Evolutionary conservation across 2,888 invertebrate genomes (phyloP).

Genomic region (Dolomedes plantarius): DNA sequence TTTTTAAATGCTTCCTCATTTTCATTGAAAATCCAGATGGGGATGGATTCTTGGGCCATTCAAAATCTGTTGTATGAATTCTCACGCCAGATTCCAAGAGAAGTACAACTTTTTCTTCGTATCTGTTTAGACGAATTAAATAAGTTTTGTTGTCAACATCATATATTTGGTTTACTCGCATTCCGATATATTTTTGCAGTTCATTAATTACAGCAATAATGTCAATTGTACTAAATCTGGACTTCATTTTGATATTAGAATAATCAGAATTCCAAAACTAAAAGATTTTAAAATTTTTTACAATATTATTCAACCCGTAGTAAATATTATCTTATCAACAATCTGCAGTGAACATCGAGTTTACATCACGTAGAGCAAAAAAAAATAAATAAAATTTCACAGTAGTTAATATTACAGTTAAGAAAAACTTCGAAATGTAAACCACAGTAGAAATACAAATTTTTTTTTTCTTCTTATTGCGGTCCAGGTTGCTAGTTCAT

Average conservation of each 20-base stretch:
- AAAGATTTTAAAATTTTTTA: too few relatives aligned
- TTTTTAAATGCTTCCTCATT: constrained; percentile 96
- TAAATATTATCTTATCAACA: too few relatives aligned
- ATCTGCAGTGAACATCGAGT: too few relatives aligned
- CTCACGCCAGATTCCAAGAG: constrained; percentile 95
- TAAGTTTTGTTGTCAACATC: constrained; percentile 98
- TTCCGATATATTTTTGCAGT: constrained; percentile 87
- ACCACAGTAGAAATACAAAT: too few relatives aligned
- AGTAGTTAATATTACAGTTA: too few relatives aligned
- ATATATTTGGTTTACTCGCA: constrained; percentile 97
- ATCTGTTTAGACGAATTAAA: constrained; percentile 84
- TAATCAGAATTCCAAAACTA: too few relatives aligned
- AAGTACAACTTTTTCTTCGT: constrained; percentile 90
- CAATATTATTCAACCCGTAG: too few relatives aligned
- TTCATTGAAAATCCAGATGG: constrained; percentile 99
- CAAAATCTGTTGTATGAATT: constrained; percentile 95
- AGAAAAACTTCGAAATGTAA: too few relatives aligned
- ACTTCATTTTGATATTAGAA: constrained; percentile 88
- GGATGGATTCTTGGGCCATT: constrained; percentile 98
- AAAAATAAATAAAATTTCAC: too few relatives aligned
- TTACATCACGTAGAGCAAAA: too few relatives aligned
- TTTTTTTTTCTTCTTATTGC: too few relatives aligned
- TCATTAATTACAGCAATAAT: constrained; percentile 92
- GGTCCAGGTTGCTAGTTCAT: too few relatives aligned
- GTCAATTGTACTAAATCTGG: constrained; percentile 93